phyloP scores from a whole-genome alignment of 2,797 vertebrate species.

The Syngnathus rostellatus region DNA sequence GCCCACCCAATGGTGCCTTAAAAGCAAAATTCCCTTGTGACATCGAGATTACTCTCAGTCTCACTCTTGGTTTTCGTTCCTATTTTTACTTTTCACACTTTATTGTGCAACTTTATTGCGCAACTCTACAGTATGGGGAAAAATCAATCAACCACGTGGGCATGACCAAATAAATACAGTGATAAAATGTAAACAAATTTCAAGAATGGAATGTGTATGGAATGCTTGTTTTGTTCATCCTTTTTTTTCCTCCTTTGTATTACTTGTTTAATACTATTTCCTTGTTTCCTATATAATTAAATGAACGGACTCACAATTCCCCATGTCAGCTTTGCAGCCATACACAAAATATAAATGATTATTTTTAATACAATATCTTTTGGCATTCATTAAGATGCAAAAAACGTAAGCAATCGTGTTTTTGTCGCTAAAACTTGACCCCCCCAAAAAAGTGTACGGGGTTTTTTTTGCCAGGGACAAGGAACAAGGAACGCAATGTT shows the following conservation, averaged over 20 bases:
- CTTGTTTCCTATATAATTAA: no score
- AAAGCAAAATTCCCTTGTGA: background rate
- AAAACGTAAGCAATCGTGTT: conserved; percentile 1
- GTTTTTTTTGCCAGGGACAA: conserved; percentile 18
- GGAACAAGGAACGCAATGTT: conserved; percentile 2
- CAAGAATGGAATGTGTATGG: background rate
- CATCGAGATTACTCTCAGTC: background rate
- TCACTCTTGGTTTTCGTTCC: conserved; percentile 23
- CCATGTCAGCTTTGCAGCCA: background rate
- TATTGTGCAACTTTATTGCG: background rate
- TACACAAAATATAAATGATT: background rate
- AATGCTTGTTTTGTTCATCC: background rate
- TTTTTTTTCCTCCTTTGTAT: background rate
- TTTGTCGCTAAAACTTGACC: background rate
- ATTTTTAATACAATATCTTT: background rate
- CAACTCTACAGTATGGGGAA: background rate
- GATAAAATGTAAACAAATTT: background rate
- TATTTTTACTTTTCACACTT: conserved; percentile 24
- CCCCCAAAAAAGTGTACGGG: background rate
- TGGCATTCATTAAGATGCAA: background rate
- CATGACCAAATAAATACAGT: background rate
- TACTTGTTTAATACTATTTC: background rate
- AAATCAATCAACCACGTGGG: background rate
- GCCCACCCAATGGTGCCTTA: background rate
- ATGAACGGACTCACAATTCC: no score